Evolutionary conservation across 2,797 vertebrate species (phyloP), one percentile per base, ranked within the genome.

Genomic region (Chiroxiphia lanceolata): DNA sequence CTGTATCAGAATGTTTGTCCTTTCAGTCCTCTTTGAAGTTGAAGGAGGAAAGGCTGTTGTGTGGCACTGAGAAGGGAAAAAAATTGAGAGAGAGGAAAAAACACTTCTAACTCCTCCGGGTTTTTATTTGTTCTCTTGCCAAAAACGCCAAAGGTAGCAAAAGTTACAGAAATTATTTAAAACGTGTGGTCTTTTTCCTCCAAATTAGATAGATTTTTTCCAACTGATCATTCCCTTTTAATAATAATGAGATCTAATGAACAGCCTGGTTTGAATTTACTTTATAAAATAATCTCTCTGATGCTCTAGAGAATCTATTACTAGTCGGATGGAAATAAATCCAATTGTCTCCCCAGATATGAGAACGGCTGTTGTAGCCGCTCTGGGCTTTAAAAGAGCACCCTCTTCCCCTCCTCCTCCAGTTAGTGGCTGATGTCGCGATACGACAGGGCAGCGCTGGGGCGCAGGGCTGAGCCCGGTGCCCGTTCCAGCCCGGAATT

Each of bases 1-100:
- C 82, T 94, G 89, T 94, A 95, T 96, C 95, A 90, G 80, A 96
- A 95, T 95, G 54, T 93, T 90, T 89, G 95, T 92, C 83, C 89
- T 94, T 94, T 83, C 76, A 89, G 92, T 80, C 23, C 71, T 75
- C 89, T 93, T 90, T 85, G 95, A 96, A 88, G 68, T 51, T 90
- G 86, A 83, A 83, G 61, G 29, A 67, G 86, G 79, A 80, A 95
- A 86, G 61, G 82, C 86, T 92, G 79, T 38, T 87, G 27, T 94
- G 51, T 85, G 68, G 68, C 50, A 76, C 89, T 78, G 94, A 92
- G 50, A 84, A 93, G 10, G 8, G 31, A 19, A 60, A 50, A 50
- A 59, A 22, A 44, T 27, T 12, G 67, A 63, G 57, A 84, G 78
- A 82, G 40, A 36, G 34, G 19, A 6, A 44, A 83, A 68, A 86